Evolutionary conservation across 2,888 invertebrate genomes (phyloP).

Genomic region (Spisula solida): DNA sequence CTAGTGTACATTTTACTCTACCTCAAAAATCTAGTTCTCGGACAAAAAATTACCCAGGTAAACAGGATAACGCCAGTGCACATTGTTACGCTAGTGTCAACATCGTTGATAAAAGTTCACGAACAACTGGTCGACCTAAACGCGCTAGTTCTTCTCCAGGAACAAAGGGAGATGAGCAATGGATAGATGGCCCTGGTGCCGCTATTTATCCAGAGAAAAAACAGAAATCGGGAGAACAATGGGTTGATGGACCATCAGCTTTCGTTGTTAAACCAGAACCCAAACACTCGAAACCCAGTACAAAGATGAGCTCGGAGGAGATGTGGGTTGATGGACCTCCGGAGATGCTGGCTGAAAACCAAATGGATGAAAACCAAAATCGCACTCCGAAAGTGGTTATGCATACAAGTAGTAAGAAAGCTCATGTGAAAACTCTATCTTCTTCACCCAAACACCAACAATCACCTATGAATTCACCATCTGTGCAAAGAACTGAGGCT

Average conservation of each 20-base stretch:
- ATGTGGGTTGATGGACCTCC: constrained; percentile 87
- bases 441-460: constrained; percentile 61
- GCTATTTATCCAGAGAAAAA: constrained; percentile 80
- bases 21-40: constrained; percentile 68
- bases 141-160: constrained; percentile 64
- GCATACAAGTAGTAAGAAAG: constrained; percentile 69
- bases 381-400: constrained; percentile 66
- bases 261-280: constrained; percentile 72
- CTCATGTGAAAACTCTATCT: constrained; percentile 61
- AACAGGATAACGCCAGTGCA: constrained; percentile 62
- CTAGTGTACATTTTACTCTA: constrained; percentile 70
- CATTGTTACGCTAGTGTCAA: constrained; percentile 68
- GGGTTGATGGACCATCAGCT: constrained; percentile 96
- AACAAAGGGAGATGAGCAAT: constrained; percentile 91
- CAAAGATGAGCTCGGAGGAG: constrained; percentile 91
- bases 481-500: constrained; percentile 51
- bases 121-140: constrained; percentile 58
- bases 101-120: constrained; percentile 67
- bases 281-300: constrained; percentile 89
- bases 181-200: constrained; percentile 98
- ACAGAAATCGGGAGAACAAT: constrained; percentile 91
- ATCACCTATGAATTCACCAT: constrained; percentile 65
- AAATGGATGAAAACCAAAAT: constrained; percentile 67
- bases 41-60: constrained; percentile 61
- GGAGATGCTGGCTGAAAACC: constrained; percentile 80